A percentile compares a stretch with the other conserved stretches of the same genome.
These are phyloP conservation scores for Arctopsyche grandis DNA, from an alignment of 1,140 invertebrate genomes.

Conservation along the genomic window DNA sequence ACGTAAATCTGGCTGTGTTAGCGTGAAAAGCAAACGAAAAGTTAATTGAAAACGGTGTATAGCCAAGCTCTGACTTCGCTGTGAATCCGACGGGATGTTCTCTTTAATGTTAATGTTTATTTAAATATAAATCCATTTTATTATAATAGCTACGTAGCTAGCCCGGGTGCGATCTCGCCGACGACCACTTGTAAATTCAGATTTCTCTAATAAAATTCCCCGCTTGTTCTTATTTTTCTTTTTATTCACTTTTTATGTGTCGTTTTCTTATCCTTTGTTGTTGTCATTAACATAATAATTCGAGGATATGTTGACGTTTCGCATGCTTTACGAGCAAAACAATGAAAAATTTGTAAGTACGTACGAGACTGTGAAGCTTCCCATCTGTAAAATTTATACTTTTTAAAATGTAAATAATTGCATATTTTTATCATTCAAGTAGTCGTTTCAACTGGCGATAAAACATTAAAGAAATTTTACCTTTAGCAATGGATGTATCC, in stretches of 20 bases:
- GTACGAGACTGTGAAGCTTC: too few species aligned
- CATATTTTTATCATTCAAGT: too few species aligned
- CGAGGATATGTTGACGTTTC: background rate
- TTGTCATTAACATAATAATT: constrained; percentile 1
- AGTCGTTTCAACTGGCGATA: too few species aligned
- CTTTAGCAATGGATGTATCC: too few species aligned
- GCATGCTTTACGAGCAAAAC: background rate
- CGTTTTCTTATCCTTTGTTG: background rate
- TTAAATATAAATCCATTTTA: constrained; percentile 30
- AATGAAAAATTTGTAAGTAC: too few species aligned
- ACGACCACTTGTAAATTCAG: constrained; percentile 4
- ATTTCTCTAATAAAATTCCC: background rate
- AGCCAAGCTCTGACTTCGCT: background rate
- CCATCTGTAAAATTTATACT: too few species aligned
- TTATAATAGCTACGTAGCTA: too few species aligned
- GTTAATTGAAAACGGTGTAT: constrained; percentile 41
- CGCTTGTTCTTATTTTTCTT: background rate
- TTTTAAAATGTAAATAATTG: too few species aligned
- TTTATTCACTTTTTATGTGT: background rate
- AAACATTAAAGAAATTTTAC: too few species aligned
- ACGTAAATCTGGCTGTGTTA: background rate
- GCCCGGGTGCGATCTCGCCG: too few species aligned
- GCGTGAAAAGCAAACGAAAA: constrained; percentile 40
- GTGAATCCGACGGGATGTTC: background rate
- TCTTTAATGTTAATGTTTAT: constrained; percentile 30